A percentile compares a stretch with the other conserved stretches of the same genome.
These are phyloP conservation scores for Lithophane ornitopus DNA, from an alignment of 2,888 invertebrate genomes.

Conservation along the genomic window DNA sequence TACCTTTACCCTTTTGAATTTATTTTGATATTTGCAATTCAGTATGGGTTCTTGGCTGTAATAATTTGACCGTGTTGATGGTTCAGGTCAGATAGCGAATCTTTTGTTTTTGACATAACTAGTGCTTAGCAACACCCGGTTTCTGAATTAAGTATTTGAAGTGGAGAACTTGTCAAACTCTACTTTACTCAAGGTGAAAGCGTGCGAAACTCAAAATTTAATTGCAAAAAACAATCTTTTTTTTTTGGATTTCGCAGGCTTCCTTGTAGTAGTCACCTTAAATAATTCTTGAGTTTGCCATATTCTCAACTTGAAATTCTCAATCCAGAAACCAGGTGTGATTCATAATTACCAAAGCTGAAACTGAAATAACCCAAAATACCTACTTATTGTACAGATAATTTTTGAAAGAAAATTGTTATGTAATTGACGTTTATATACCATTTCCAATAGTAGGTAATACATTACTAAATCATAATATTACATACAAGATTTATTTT, in stretches of 20 bases:
- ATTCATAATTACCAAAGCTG: too few species aligned
- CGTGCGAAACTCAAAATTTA: too few species aligned
- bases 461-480: conserved; percentile 17
- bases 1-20: neutral
- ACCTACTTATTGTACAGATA: neutral
- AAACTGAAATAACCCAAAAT: neutral
- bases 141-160: too few species aligned
- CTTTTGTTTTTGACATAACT: neutral
- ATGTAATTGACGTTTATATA: neutral
- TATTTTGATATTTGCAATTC: conserved; percentile 8
- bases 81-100: neutral
- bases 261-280: too few species aligned
- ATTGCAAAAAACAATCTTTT: too few species aligned
- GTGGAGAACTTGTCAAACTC: too few species aligned
- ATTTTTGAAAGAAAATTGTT: neutral
- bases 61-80: neutral
- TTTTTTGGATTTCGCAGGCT: neutral
- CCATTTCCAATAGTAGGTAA: conserved; percentile 4
- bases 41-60: neutral
- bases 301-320: too few species aligned
- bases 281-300: too few species aligned
- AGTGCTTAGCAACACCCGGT: too few species aligned
- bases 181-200: too few species aligned
- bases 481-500: conserved; percentile 9
- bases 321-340: too few species aligned